Evolutionary conservation across 2,797 vertebrate species (phyloP).

Genomic region (Meda fulgida): DNA sequence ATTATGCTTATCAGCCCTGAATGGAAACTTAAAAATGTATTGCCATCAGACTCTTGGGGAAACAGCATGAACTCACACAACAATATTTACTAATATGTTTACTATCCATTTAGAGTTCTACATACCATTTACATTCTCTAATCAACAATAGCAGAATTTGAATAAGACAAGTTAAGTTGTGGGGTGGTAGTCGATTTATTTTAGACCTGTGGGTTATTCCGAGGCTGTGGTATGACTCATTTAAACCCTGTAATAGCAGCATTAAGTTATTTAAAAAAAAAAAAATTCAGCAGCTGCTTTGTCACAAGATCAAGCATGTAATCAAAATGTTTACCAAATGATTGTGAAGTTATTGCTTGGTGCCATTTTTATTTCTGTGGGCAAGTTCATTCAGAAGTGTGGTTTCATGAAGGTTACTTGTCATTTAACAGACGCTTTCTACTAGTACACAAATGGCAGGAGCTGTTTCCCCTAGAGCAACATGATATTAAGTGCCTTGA

Average conservation of each 20-base stretch:
- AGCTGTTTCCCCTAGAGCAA: constrained; percentile 32
- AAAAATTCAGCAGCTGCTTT: not conserved
- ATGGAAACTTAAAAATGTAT: constrained; percentile 37
- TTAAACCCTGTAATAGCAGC: not conserved
- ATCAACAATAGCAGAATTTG: not conserved
- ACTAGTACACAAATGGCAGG: constrained; percentile 15
- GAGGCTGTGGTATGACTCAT: not conserved
- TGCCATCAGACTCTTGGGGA: not conserved
- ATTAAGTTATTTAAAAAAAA: not conserved
- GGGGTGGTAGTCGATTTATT: not conserved
- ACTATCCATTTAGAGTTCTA: not conserved
- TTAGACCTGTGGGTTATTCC: not conserved
- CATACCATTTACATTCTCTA: not conserved
- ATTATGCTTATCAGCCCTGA: constrained; percentile 39
- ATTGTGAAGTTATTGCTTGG: not conserved
- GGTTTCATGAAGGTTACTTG: constrained; percentile 32
- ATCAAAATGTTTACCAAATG: not conserved
- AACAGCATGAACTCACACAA: constrained; percentile 10
- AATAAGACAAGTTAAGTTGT: not conserved
- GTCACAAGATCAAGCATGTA: not conserved
- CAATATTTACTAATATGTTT: not conserved
- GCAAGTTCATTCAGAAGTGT: not conserved
- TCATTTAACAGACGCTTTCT: constrained; percentile 32
- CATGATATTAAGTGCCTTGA: constrained; percentile 33
- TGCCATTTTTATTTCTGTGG: not conserved